Percentiles rank a stretch among this genome's conserved stretches.
Conservation (phyloP, 2,113 vertebrate genomes). For the Mormyrus iriodes region DNA sequence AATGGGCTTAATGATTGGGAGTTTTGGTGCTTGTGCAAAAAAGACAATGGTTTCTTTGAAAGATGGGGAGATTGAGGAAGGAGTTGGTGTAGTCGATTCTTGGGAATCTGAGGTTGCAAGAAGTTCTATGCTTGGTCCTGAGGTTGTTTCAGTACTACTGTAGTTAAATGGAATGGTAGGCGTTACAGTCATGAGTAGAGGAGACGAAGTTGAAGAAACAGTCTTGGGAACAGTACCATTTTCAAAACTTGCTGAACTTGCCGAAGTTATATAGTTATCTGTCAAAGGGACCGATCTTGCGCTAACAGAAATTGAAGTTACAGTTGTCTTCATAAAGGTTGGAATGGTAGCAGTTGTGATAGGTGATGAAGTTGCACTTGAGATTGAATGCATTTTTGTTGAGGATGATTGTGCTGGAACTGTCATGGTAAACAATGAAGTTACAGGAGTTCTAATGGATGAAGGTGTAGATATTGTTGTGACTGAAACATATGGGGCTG, state of each 20-base stretch:
- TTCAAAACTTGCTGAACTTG: neutral
- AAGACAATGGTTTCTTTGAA: constrained; percentile 2
- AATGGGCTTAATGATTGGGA: constrained; percentile 5
- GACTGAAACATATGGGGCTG: neutral
- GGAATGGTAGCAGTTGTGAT: neutral
- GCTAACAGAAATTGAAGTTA: neutral
- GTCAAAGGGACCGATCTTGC: neutral
- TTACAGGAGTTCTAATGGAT: neutral
- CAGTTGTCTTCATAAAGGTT: neutral
- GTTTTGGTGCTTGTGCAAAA: neutral
- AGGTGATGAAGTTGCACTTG: neutral
- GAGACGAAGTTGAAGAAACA: neutral
- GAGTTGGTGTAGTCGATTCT: neutral
- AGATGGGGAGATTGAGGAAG: neutral
- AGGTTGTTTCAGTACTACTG: neutral
- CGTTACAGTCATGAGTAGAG: neutral
- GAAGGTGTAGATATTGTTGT: neutral
- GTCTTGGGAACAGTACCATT: neutral
- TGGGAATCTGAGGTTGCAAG: neutral
- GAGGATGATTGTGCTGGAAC: neutral
- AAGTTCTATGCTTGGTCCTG: neutral
- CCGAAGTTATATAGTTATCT: neutral
- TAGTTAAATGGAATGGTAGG: neutral
- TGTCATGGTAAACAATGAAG: neutral
- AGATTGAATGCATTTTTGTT: neutral